Percentiles rank a stretch among this genome's conserved stretches.
phyloP scores from a whole-genome alignment of 2,797 vertebrate genomes.

The Etheostoma nigrum region DNA sequence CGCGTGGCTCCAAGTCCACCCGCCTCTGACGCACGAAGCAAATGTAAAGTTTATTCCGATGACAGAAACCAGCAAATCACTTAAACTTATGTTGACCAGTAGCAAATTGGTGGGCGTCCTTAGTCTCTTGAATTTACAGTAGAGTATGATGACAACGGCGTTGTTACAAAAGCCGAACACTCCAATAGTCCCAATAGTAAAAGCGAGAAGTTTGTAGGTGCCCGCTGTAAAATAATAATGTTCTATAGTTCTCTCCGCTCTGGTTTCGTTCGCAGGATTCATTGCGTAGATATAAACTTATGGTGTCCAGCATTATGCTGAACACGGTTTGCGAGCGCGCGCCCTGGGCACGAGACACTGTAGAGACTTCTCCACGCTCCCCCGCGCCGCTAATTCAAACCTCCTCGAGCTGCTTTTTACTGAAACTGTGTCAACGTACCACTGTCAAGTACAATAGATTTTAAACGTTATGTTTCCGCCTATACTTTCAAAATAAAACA shows the following conservation, averaged over 20 bases:
- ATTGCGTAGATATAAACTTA: conserved; percentile 78
- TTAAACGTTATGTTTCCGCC: not conserved
- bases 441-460: not conserved
- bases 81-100: conserved; percentile 91
- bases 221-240: conserved; percentile 81
- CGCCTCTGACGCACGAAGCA: conserved; percentile 88
- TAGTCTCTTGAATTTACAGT: conserved; percentile 88
- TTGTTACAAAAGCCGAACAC: conserved; percentile 91
- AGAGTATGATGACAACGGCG: conserved; percentile 88
- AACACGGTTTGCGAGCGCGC: conserved; percentile 20
- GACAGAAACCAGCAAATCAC: conserved; percentile 90
- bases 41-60: conserved; percentile 91
- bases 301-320: conserved; percentile 67
- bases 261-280: conserved; percentile 81
- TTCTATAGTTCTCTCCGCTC: conserved; percentile 60
- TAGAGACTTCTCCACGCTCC: conserved; percentile 10
- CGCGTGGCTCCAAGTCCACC: conserved; percentile 89
- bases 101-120: conserved; percentile 90
- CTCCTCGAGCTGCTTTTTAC: conserved; percentile 2
- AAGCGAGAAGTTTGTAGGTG: conserved; percentile 90
- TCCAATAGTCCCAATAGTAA: conserved; percentile 88
- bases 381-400: conserved; percentile 66
- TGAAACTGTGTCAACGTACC: conserved; percentile 73
- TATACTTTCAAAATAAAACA: conserved; percentile 38
- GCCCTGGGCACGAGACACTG: conserved; percentile 3